Evolutionary conservation across 2,888 invertebrate species (phyloP).

Genomic region (Ochropacha duplaris): DNA sequence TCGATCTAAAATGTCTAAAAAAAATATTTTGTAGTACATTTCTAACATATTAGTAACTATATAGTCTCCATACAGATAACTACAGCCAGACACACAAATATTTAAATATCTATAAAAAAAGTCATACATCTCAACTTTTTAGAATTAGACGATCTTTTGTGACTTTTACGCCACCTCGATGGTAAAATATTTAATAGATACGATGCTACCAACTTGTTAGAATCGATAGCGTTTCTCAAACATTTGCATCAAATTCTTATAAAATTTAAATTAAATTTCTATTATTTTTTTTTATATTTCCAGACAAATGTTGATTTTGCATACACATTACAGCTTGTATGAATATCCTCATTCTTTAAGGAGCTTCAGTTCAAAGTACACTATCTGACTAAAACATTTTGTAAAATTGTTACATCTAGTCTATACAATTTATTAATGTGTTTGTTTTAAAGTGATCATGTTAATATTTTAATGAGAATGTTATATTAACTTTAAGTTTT

Average conservation of each 20-base stretch:
- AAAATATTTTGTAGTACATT: too few relatives aligned
- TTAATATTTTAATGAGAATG: too few relatives aligned
- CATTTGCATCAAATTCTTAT: neutral
- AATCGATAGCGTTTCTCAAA: neutral
- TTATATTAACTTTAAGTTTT: too few relatives aligned
- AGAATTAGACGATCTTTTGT: neutral
- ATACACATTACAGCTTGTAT: neutral
- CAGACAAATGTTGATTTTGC: slow-evolving; percentile 3
- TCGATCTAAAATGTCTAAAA: too few relatives aligned
- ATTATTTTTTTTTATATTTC: neutral
- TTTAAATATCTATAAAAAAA: too few relatives aligned
- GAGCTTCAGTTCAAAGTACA: neutral
- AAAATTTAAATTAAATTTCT: neutral
- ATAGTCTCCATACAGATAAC: too few relatives aligned
- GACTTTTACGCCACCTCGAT: neutral
- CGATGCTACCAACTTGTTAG: neutral
- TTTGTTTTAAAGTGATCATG: too few relatives aligned
- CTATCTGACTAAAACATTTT: neutral
- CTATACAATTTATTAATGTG: too few relatives aligned
- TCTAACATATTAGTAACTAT: too few relatives aligned
- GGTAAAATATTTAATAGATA: neutral
- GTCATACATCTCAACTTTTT: neutral
- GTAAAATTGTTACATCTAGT: neutral
- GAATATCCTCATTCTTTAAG: neutral
- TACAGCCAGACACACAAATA: too few relatives aligned